Evolutionary conservation across 1,140 invertebrate genomes (phyloP).

Genomic region (Archivesica marissinica): DNA sequence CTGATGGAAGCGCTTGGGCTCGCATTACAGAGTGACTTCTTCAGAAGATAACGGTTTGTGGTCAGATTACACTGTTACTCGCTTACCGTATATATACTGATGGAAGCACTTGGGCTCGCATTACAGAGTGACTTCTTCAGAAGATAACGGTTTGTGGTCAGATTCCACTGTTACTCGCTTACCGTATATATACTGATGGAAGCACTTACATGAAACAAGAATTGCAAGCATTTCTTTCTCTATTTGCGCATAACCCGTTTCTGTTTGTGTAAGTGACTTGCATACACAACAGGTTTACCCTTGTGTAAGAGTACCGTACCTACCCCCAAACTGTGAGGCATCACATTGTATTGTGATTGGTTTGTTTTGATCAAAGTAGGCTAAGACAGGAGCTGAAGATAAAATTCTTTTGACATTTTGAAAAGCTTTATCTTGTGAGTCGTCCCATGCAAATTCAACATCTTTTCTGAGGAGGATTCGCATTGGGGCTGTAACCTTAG

Average conservation of each 20-base stretch:
- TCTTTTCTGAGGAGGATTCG: too few species aligned
- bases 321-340: slow-evolving; percentile 77
- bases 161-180: slow-evolving; percentile 62
- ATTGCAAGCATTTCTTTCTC: slow-evolving; percentile 85
- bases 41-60: slow-evolving; percentile 69
- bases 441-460: too few species aligned
- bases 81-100: slow-evolving; percentile 77
- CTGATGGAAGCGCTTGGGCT: too few species aligned
- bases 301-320: slow-evolving; percentile 84
- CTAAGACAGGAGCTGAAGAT: too few species aligned
- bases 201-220: slow-evolving; percentile 83
- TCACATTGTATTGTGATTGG: slow-evolving; percentile 69
- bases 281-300: slow-evolving; percentile 81
- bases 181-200: slow-evolving; percentile 81
- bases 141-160: slow-evolving; percentile 69
- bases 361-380: slow-evolving; percentile 69
- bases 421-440: too few species aligned
- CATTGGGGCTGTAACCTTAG: too few species aligned
- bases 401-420: slow-evolving; percentile 74
- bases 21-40: slow-evolving; percentile 56
- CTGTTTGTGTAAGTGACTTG: slow-evolving; percentile 81
- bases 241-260: slow-evolving; percentile 84
- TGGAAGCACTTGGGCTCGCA: slow-evolving; percentile 84
- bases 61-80: slow-evolving; percentile 58
- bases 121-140: slow-evolving; percentile 58